Evolutionary conservation across 2,797 vertebrate genomes (phyloP).

Genomic region (Takifugu ocellatus): DNA sequence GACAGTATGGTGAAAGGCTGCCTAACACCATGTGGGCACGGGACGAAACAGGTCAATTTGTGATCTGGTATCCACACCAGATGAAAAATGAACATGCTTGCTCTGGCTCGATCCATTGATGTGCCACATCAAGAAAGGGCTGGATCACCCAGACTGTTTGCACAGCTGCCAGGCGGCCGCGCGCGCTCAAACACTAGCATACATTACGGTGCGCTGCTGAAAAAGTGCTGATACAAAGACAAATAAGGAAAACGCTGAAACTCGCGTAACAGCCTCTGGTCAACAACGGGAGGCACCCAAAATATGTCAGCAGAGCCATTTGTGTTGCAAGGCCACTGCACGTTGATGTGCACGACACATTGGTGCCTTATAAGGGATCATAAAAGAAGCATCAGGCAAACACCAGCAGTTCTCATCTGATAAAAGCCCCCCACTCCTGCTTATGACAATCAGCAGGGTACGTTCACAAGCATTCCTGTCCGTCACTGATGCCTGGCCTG

Average conservation of each 20-base stretch:
- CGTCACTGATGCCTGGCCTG: conserved; percentile 67
- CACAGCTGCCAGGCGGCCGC: conserved; percentile 75
- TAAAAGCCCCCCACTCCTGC: conserved; percentile 60
- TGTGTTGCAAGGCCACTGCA: conserved; percentile 27
- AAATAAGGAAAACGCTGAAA: conserved; percentile 43
- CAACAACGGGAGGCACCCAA: conserved; percentile 32
- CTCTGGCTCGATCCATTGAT: conserved; percentile 47
- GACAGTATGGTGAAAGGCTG: conserved; percentile 22
- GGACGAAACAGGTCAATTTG: conserved; percentile 25
- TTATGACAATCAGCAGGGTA: conserved; percentile 59
- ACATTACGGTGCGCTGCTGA: conserved; percentile 57
- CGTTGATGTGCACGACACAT: conserved; percentile 23
- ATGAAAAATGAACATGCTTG: conserved; percentile 51
- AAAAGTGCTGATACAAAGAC: conserved; percentile 62
- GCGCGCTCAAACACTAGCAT: conserved; percentile 59
- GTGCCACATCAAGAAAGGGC: conserved; percentile 69
- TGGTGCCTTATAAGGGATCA: conserved; percentile 56
- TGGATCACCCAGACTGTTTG: conserved; percentile 74
- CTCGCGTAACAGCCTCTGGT: conserved; percentile 56
- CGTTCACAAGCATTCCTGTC: conserved; percentile 73
- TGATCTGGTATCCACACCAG: conserved; percentile 31
- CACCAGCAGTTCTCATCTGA: conserved; percentile 66
- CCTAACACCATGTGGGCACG: conserved; percentile 19
- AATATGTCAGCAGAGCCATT: conserved; percentile 23
- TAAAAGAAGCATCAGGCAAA: conserved; percentile 44